phyloP scores from a whole-genome alignment of 2,888 invertebrate species.

The Cheilosia soror region DNA sequence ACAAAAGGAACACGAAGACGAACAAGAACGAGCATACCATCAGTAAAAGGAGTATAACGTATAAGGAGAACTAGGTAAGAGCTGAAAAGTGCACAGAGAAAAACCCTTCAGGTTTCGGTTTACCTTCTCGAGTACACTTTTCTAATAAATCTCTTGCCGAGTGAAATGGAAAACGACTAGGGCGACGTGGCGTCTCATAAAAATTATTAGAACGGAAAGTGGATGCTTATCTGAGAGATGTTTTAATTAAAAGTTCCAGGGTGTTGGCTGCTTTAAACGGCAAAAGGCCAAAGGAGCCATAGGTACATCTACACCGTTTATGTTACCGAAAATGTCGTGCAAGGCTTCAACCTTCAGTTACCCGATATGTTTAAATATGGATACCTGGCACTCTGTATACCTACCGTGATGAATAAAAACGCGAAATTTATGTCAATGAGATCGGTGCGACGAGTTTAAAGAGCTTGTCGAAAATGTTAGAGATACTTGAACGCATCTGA shows the following conservation, averaged over 20 bases:
- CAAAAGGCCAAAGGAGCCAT: constrained; percentile 61
- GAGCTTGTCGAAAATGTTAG: no score
- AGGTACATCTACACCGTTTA: constrained; percentile 44
- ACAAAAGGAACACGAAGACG: constrained; percentile 41
- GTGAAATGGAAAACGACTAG: constrained; percentile 59
- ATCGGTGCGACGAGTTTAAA: no score
- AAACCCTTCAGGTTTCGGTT: constrained; percentile 73
- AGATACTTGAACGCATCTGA: no score
- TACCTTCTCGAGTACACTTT: constrained; percentile 73
- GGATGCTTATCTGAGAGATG: constrained; percentile 73
- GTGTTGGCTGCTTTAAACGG: constrained; percentile 63
- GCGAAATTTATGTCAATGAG: no score
- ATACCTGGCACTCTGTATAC: no score
- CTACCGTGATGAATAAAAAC: no score
- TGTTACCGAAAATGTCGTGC: constrained; percentile 57
- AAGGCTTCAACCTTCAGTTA: constrained; percentile 68
- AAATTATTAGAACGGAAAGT: constrained; percentile 75
- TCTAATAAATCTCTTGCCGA: constrained; percentile 70
- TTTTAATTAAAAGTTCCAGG: constrained; percentile 73
- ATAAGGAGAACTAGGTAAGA: constrained; percentile 31
- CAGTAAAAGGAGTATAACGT: constrained; percentile 19
- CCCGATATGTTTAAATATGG: constrained; percentile 34
- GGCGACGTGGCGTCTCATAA: constrained; percentile 66
- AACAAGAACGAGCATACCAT: not conserved
- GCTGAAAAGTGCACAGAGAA: constrained; percentile 62